These are phyloP conservation scores for Heterodera carotae DNA, from an alignment of 1,140 invertebrate species.

Conservation along the genomic window DNA sequence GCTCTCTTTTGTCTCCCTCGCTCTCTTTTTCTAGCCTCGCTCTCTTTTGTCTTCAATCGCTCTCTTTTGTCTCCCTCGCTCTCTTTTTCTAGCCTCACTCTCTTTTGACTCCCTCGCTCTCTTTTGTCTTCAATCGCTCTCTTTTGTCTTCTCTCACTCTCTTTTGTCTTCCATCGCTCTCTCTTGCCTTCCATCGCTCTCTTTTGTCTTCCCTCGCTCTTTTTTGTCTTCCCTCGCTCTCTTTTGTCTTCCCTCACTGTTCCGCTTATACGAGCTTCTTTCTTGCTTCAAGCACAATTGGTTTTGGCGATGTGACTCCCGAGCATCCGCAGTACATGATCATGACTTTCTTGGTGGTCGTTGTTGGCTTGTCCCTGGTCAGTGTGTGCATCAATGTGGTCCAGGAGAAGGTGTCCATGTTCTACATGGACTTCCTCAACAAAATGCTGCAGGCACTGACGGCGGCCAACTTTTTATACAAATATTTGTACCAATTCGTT, in stretches of 20 bases:
- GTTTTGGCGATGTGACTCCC: conserved; percentile 48
- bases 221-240: too few species aligned
- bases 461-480: conserved; percentile 7
- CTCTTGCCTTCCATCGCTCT: background rate
- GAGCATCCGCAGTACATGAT: conserved; percentile 82
- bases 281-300: conserved; percentile 25
- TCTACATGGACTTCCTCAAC: conserved; percentile 57
- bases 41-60: too few species aligned
- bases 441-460: conserved; percentile 54
- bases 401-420: conserved; percentile 56
- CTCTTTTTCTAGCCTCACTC: too few species aligned
- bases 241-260: too few species aligned
- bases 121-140: too few species aligned
- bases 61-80: too few species aligned
- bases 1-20: too few species aligned
- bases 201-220: too few species aligned
- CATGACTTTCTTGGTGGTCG: conserved; percentile 84
- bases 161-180: background rate
- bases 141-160: too few species aligned
- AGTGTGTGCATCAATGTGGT: conserved; percentile 85
- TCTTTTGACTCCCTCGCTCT: too few species aligned
- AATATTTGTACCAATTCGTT: conserved; percentile 2
- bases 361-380: conserved; percentile 88
- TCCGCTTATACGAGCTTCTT: too few species aligned
- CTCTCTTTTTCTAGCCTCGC: too few species aligned